These are phyloP conservation scores for Eciton burchellii DNA, from an alignment of 1,140 invertebrate species.

Conservation along the genomic window DNA sequence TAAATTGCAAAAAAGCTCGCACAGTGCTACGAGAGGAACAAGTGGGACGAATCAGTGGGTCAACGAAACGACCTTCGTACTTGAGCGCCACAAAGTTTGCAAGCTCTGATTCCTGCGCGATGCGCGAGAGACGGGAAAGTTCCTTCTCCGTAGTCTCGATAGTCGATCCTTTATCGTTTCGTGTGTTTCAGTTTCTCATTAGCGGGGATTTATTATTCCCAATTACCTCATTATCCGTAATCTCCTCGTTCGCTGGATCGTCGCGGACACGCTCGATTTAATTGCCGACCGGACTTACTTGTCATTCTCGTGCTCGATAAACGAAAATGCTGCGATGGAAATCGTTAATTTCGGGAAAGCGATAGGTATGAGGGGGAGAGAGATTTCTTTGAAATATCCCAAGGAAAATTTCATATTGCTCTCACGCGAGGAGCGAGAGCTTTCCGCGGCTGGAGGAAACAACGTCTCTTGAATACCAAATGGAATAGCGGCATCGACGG, in stretches of 20 bases:
- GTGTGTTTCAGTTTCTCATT: conserved; percentile 40
- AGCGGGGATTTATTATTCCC: background rate
- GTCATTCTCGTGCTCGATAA: too few species aligned
- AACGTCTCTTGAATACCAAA: conserved; percentile 53
- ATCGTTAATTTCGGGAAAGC: too few species aligned
- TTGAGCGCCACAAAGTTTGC: conserved; percentile 65
- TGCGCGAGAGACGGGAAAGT: conserved; percentile 69
- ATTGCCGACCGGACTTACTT: too few species aligned
- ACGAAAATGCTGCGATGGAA: background rate
- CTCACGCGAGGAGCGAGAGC: background rate
- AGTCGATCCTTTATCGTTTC: conserved; percentile 15
- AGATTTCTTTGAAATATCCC: conserved; percentile 7
- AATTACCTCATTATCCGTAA: too few species aligned
- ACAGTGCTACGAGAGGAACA: conserved; percentile 42
- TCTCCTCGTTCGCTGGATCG: background rate
- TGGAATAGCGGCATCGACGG: conserved; percentile 48
- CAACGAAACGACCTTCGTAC: conserved; percentile 69
- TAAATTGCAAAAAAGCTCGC: conserved; percentile 18
- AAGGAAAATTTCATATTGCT: conserved; percentile 23
- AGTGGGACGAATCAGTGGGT: conserved; percentile 72
- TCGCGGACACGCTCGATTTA: background rate
- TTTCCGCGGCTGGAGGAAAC: conserved; percentile 44
- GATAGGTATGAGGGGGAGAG: background rate
- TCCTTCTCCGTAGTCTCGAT: conserved; percentile 15
- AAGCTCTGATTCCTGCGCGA: conserved; percentile 68